phyloP scores from a whole-genome alignment of 2,888 invertebrate species.

The Acronicta aceris region DNA sequence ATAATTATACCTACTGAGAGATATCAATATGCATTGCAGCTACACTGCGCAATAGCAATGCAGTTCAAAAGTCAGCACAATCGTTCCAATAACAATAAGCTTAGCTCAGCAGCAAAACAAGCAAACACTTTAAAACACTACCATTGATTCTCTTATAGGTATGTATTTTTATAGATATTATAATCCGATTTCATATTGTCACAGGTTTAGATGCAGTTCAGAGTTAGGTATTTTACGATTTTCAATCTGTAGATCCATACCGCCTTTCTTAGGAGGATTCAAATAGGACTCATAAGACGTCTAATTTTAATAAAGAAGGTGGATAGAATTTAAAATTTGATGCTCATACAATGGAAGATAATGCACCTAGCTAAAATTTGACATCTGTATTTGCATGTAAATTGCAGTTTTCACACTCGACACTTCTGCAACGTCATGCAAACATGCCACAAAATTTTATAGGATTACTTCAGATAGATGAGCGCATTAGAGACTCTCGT shows the following conservation, averaged over 20 bases:
- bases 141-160: neutral
- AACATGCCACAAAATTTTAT: slow-evolving; percentile 68
- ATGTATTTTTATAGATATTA: neutral
- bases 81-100: slow-evolving; percentile 21
- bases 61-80: slow-evolving; percentile 27
- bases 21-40: slow-evolving; percentile 4
- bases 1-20: neutral
- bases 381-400: slow-evolving; percentile 24
- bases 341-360: neutral
- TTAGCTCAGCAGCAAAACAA: slow-evolving; percentile 17
- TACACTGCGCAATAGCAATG: slow-evolving; percentile 21
- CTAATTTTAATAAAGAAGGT: no score
- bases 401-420: slow-evolving; percentile 17
- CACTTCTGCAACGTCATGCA: slow-evolving; percentile 40
- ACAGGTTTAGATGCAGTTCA: no score
- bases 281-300: no score
- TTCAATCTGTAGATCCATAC: no score
- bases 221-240: no score
- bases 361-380: slow-evolving; percentile 7
- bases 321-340: neutral
- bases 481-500: slow-evolving; percentile 69
- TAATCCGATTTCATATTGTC: no score
- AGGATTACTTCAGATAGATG: slow-evolving; percentile 75
- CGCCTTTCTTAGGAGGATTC: no score
- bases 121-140: slow-evolving; percentile 9